These are phyloP conservation scores for Enchytraeus crypticus DNA, from an alignment of 2,888 invertebrate genomes.

Conservation along the genomic window DNA sequence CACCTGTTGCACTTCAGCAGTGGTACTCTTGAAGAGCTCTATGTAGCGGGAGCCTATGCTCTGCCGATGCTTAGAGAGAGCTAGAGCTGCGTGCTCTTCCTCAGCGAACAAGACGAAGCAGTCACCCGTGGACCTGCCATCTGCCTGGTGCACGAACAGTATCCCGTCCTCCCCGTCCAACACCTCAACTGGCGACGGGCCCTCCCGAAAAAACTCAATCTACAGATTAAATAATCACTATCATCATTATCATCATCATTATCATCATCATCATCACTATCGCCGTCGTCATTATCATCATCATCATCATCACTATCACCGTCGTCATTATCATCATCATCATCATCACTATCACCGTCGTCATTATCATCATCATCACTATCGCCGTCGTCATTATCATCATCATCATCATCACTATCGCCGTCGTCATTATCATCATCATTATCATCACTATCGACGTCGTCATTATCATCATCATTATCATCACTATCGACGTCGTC, in stretches of 20 bases:
- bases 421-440: neutral
- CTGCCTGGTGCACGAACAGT: constrained; percentile 70
- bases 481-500: no score
- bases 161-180: constrained; percentile 88
- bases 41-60: constrained; percentile 94
- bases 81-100: constrained; percentile 82
- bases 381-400: no score
- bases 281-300: no score
- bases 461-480: no score
- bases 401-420: neutral
- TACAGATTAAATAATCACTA: neutral
- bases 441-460: no score
- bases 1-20: constrained; percentile 99
- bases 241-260: no score
- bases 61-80: constrained; percentile 85
- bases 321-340: neutral
- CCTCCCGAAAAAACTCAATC: constrained; percentile 84
- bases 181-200: constrained; percentile 77
- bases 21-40: constrained; percentile 92
- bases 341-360: neutral
- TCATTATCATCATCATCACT: neutral
- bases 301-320: neutral
- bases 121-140: constrained; percentile 93
- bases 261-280: no score
- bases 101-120: constrained; percentile 92